Conservation (phyloP, 1,140 invertebrate genomes). For the Andricus grossulariae region DNA sequence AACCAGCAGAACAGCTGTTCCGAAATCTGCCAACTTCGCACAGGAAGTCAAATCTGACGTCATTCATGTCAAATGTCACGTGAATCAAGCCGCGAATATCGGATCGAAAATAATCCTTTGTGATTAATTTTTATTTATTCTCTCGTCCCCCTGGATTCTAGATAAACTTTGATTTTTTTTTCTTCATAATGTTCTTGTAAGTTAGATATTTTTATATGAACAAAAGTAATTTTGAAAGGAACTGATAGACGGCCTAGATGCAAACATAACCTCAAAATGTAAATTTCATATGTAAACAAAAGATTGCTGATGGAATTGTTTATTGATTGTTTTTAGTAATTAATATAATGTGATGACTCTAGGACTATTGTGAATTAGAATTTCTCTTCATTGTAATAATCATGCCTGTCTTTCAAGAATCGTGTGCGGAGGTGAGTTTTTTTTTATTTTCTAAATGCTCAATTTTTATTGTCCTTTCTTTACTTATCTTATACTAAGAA, state of each 20-base stretch:
- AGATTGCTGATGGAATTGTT: background rate
- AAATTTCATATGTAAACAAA: background rate
- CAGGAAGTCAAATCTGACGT: constrained; percentile 32
- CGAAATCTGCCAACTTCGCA: constrained; percentile 42
- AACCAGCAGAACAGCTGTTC: constrained; percentile 6
- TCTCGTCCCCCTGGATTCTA: background rate
- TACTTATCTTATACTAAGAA: constrained; percentile 26
- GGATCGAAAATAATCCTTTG: background rate
- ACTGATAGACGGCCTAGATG: too few relatives aligned
- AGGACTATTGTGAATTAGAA: background rate
- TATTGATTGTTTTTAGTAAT: background rate
- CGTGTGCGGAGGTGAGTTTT: constrained; percentile 64
- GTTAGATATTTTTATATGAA: background rate
- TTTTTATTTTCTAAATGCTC: background rate
- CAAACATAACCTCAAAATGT: constrained; percentile 23
- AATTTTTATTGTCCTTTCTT: background rate
- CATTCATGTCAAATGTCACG: background rate
- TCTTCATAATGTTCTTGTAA: background rate
- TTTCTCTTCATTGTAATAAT: background rate
- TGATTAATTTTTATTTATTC: background rate
- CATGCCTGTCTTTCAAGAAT: constrained; percentile 73
- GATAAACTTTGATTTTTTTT: background rate
- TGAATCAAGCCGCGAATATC: constrained; percentile 20
- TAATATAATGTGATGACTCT: background rate
- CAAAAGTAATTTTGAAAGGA: too few relatives aligned